Evolutionary conservation across 1,140 invertebrate genomes (phyloP).

Genomic region (Penaeus indicus): DNA sequence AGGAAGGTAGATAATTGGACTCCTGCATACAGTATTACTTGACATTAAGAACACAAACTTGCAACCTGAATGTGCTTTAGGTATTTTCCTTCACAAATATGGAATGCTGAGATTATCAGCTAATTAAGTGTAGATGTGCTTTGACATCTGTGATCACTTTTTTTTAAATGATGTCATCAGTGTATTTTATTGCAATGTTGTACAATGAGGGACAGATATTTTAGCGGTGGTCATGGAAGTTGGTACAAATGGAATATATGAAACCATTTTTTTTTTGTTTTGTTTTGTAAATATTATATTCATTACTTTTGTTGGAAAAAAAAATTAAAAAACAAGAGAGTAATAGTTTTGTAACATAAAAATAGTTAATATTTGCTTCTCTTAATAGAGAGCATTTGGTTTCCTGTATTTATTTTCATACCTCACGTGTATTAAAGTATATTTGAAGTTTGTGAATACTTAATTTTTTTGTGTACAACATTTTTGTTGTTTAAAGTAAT

Average conservation of each 20-base stretch:
- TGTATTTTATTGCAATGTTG: too few relatives aligned
- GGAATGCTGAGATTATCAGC: neutral
- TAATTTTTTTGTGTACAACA: neutral
- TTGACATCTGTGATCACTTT: neutral
- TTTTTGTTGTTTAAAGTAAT: neutral
- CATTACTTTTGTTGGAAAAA: constrained; percentile 1
- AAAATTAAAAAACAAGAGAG: constrained; percentile 27
- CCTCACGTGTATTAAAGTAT: constrained; percentile 21
- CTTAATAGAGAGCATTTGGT: neutral
- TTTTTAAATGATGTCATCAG: neutral
- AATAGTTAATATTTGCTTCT: constrained; percentile 8
- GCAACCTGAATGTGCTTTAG: constrained; percentile 7
- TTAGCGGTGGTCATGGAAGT: constrained; percentile 12
- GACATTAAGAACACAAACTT: constrained; percentile 29
- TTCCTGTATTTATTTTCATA: constrained; percentile 42
- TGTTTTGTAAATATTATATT: constrained; percentile 23
- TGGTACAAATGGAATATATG: neutral
- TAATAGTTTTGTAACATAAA: constrained; percentile 38
- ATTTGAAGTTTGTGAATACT: constrained; percentile 10
- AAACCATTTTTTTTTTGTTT: constrained; percentile 13
- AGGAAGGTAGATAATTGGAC: neutral
- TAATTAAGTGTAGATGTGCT: constrained; percentile 5
- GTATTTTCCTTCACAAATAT: neutral
- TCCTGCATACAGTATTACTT: constrained; percentile 48
- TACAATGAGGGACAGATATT: constrained; percentile 1